Conservation (phyloP, 2,888 invertebrate genomes). For the Meloe dianella region DNA sequence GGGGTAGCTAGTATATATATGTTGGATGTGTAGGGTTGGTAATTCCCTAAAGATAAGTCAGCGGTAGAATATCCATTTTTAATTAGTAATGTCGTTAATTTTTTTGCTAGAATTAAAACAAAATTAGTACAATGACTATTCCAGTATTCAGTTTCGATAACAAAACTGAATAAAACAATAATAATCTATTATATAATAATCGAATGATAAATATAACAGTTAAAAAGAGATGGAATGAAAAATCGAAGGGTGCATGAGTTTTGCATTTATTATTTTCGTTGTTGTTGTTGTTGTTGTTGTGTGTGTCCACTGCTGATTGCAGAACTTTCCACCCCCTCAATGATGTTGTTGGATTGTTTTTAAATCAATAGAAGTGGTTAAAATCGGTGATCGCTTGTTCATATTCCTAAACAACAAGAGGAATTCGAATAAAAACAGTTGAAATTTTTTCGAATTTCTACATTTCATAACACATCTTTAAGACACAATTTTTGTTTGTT, state of each 20-base stretch:
- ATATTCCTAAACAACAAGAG: no score
- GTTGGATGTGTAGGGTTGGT: slow-evolving; percentile 10
- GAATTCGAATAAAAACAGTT: slow-evolving; percentile 11
- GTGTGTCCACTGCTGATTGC: slow-evolving; percentile 30
- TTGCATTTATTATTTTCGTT: slow-evolving; percentile 19
- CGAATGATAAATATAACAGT: background rate
- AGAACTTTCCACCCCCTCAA: slow-evolving; percentile 23
- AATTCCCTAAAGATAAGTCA: slow-evolving; percentile 30
- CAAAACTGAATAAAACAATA: slow-evolving; percentile 3
- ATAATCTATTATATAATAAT: background rate
- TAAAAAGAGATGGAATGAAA: background rate
- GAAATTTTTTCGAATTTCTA: no score
- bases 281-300: slow-evolving; percentile 2
- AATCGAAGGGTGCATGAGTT: slow-evolving; percentile 15
- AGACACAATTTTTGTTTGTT: no score
- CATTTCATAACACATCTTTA: no score
- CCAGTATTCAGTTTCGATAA: slow-evolving; percentile 18
- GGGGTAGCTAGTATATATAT: slow-evolving; percentile 30
- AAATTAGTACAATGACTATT: slow-evolving; percentile 19
- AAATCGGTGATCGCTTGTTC: slow-evolving; percentile 19
- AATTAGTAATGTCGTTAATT: slow-evolving; percentile 26
- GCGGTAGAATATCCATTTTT: slow-evolving; percentile 32
- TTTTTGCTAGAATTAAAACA: background rate
- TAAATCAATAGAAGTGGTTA: slow-evolving; percentile 28
- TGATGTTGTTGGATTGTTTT: slow-evolving; percentile 17